phyloP scores from a whole-genome alignment of 2,888 invertebrate species.

The Caenorhabditis imperialis region DNA sequence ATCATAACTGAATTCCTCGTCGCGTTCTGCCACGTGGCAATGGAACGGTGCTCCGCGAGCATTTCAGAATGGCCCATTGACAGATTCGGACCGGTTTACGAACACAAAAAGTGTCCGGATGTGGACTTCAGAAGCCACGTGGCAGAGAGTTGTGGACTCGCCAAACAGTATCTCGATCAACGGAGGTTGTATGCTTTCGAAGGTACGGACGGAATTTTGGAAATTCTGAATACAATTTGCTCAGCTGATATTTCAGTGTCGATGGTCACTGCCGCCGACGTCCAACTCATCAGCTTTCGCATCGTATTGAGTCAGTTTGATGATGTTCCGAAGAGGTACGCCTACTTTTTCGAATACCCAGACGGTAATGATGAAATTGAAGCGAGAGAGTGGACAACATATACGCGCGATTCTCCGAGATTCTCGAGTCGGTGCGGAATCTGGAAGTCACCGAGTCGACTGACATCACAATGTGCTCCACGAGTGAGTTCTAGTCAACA shows the following conservation, averaged over 20 bases:
- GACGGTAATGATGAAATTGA: conserved; percentile 7
- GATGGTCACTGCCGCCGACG: conserved; percentile 23
- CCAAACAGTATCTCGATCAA: conserved; percentile 14
- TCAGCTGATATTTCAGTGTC: too few species aligned
- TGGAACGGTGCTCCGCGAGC: conserved; percentile 33
- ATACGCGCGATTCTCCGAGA: conserved; percentile 9
- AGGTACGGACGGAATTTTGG: background rate
- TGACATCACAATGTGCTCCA: conserved; percentile 19
- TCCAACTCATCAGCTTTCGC: conserved; percentile 11
- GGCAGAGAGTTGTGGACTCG: conserved; percentile 25
- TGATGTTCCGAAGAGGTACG: too few species aligned
- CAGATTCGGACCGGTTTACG: conserved; percentile 24
- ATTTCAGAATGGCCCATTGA: conserved; percentile 6
- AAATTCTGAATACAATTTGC: too few species aligned
- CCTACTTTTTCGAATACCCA: conserved; percentile 21
- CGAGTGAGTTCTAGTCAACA: conserved; percentile 16
- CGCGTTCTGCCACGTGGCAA: conserved; percentile 32
- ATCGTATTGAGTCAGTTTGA: conserved; percentile 10
- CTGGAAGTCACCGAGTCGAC: conserved; percentile 8
- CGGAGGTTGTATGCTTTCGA: conserved; percentile 28
- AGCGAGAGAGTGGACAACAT: conserved; percentile 19
- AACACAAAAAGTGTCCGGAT: conserved; percentile 20
- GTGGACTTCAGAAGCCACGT: conserved; percentile 11
- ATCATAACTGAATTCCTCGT: conserved; percentile 37
- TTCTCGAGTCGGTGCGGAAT: conserved; percentile 30